These are phyloP conservation scores for Plutella xylostella DNA, from an alignment of 2,888 invertebrate genomes.

Conservation along the genomic window DNA sequence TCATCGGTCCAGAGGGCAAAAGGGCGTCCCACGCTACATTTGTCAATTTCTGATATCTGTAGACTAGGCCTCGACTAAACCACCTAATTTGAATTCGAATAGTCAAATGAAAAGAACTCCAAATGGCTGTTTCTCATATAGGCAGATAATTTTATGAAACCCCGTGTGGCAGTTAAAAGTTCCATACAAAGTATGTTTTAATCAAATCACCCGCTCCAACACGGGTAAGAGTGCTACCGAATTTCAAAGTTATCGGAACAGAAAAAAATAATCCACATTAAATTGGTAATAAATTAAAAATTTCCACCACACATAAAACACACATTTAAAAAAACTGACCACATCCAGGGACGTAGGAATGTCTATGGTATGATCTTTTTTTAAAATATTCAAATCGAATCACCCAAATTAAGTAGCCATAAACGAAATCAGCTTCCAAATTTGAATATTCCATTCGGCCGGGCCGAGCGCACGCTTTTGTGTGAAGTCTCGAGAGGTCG, in stretches of 20 bases:
- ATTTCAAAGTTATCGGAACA: neutral
- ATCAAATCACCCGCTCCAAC: no score
- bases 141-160: no score
- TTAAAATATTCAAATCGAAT: slow-evolving; percentile 68
- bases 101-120: no score
- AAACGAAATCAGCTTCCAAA: slow-evolving; percentile 71
- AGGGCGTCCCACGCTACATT: no score
- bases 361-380: slow-evolving; percentile 48
- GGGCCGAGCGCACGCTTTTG: slow-evolving; percentile 52
- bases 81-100: no score
- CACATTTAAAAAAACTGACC: slow-evolving; percentile 5
- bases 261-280: neutral
- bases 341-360: slow-evolving; percentile 37
- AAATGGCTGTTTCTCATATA: no score
- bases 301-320: slow-evolving; percentile 16
- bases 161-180: no score
- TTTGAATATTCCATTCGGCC: slow-evolving; percentile 68
- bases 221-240: neutral
- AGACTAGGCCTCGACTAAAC: no score
- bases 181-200: no score
- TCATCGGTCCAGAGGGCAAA: no score
- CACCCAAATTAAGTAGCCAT: slow-evolving; percentile 71
- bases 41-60: no score
- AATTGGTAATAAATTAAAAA: slow-evolving; percentile 9
- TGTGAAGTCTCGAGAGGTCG: slow-evolving; percentile 25